Conservation (phyloP, 1,140 invertebrate species). For the Babylonia areolata region DNA sequence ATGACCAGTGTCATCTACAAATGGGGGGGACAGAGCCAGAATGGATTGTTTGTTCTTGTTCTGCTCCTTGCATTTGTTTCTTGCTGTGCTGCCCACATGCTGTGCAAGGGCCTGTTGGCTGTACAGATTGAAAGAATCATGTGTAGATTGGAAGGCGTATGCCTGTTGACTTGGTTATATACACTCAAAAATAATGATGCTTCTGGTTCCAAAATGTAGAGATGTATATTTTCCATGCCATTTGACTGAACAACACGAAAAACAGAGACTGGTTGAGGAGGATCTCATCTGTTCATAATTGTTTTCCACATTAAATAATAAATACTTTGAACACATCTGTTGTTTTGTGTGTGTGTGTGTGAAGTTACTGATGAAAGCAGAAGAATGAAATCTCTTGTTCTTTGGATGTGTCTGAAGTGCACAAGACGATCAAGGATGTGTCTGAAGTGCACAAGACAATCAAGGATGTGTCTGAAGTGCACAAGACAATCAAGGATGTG, state of each 20-base stretch:
- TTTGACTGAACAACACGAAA: background rate
- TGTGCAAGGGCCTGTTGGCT: background rate
- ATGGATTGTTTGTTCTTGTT: no score
- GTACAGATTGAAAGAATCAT: conserved; percentile 18
- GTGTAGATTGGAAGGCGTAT: background rate
- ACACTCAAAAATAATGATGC: background rate
- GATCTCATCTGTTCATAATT: conserved; percentile 26
- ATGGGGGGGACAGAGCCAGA: no score
- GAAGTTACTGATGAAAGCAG: no score
- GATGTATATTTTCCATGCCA: background rate
- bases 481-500: no score
- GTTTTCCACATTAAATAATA: conserved; percentile 31
- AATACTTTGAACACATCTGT: background rate
- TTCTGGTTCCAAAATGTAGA: background rate
- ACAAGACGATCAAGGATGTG: no score
- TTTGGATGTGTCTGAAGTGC: no score
- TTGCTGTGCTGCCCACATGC: background rate
- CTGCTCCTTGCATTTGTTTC: background rate
- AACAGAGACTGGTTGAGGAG: conserved; percentile 18
- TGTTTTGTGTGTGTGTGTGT: background rate
- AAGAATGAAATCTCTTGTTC: no score
- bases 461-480: no score
- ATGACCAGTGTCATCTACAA: no score
- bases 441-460: no score
- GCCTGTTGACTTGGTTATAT: background rate